Evolutionary conservation across 2,113 vertebrate genomes (phyloP).

Genomic region (Pteropus alecto): DNA sequence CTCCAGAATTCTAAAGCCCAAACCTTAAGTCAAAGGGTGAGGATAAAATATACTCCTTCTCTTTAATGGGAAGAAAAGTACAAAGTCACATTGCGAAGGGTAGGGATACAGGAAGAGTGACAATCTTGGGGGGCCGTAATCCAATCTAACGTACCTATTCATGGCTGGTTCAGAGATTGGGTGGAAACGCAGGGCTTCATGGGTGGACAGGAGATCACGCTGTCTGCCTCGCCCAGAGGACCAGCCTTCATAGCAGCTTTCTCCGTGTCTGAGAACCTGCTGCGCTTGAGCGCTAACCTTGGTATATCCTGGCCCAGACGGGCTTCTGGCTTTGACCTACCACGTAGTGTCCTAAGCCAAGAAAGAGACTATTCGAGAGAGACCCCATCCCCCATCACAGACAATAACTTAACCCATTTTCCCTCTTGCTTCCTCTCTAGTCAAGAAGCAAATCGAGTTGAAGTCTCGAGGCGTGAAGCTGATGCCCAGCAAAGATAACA

Average conservation of each 20-base stretch:
- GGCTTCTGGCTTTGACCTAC: neutral
- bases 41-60: neutral
- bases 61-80: neutral
- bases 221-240: neutral
- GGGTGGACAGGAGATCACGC: neutral
- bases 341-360: neutral
- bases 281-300: neutral
- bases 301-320: neutral
- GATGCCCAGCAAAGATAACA: constrained; percentile 97
- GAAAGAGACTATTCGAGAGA: neutral
- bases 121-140: neutral
- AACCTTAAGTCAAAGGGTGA: neutral
- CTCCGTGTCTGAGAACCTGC: neutral
- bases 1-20: neutral
- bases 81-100: neutral
- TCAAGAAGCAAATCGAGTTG: constrained; percentile 98
- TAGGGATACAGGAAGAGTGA: neutral
- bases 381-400: neutral
- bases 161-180: neutral
- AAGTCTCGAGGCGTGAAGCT: constrained; percentile 98
- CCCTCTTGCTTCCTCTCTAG: constrained; percentile 80
- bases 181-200: neutral
- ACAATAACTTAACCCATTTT: neutral
- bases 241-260: neutral
- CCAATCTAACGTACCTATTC: too few relatives aligned